Percentiles rank a stretch among this genome's conserved stretches.
Evolutionary conservation across 2,113 vertebrate genomes (phyloP).

Genomic region (Planiliza haematocheilus): DNA sequence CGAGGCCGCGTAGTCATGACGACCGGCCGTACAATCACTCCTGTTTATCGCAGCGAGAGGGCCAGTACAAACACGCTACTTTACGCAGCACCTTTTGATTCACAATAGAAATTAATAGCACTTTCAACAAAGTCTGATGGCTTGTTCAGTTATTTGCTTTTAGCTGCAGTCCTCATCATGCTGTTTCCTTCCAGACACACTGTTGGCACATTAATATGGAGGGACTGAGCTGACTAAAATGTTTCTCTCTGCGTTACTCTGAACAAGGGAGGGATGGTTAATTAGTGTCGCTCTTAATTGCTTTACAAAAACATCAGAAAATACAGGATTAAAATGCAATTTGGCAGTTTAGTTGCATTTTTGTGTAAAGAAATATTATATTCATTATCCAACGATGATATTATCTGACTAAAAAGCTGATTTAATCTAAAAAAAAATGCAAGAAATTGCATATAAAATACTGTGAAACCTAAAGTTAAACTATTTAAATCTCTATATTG

Average conservation of each 20-base stretch:
- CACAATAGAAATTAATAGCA: constrained; percentile 15
- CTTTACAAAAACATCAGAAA: constrained; percentile 18
- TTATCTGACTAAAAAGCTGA: no score
- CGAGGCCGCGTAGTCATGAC: constrained; percentile 77
- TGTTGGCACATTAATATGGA: constrained; percentile 24
- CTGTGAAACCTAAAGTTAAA: no score
- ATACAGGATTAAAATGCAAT: neutral
- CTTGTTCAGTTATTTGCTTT: constrained; percentile 44
- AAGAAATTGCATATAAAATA: no score
- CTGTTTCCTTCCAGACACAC: neutral
- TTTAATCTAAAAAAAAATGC: no score
- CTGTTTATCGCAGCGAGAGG: constrained; percentile 2
- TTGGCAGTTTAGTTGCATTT: neutral
- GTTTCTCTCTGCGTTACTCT: constrained; percentile 15
- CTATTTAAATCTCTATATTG: no score
- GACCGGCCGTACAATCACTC: constrained; percentile 64
- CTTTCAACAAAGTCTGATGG: constrained; percentile 2
- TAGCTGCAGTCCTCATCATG: constrained; percentile 17
- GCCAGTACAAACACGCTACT: constrained; percentile 5
- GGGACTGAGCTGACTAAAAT: constrained; percentile 23
- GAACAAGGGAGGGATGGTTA: constrained; percentile 25
- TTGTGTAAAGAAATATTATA: no score
- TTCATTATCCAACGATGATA: no score
- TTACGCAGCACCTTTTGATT: neutral
- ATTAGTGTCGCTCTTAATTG: constrained; percentile 23